Evolutionary conservation across 2,113 vertebrate genomes (phyloP).

Genomic region (Python bivittatus): DNA sequence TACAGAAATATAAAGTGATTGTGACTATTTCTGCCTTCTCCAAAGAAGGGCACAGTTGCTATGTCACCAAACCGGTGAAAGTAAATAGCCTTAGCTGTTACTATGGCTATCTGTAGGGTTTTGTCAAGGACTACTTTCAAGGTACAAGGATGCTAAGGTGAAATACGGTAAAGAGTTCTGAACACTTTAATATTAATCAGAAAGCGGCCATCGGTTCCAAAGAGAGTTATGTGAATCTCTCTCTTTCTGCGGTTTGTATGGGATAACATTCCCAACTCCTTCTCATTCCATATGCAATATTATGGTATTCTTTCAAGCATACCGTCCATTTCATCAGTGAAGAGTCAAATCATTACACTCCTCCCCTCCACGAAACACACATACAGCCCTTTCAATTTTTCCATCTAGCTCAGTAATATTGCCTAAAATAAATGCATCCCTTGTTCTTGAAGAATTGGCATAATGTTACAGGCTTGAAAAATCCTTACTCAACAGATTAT

Average conservation of each 20-base stretch:
- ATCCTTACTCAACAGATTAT: background rate
- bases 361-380: too few relatives aligned
- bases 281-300: background rate
- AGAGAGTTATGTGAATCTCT: background rate
- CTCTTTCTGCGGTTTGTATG: background rate
- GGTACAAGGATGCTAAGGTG: background rate
- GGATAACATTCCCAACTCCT: background rate
- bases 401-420: background rate
- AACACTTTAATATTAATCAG: background rate
- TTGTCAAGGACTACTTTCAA: background rate
- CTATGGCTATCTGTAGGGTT: background rate
- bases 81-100: too few relatives aligned
- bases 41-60: background rate
- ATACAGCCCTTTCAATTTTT: background rate
- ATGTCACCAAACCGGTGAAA: background rate
- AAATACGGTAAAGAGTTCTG: background rate
- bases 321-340: background rate
- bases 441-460: background rate
- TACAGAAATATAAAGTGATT: background rate
- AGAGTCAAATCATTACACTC: background rate
- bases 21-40: background rate
- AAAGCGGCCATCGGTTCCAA: background rate
- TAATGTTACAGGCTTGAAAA: background rate
- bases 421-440: background rate
- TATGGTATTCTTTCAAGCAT: background rate